A percentile compares a stretch with the other conserved stretches of the same genome.
phyloP scores from a whole-genome alignment of 2,888 invertebrate species.

The Phyllotreta striolata region DNA sequence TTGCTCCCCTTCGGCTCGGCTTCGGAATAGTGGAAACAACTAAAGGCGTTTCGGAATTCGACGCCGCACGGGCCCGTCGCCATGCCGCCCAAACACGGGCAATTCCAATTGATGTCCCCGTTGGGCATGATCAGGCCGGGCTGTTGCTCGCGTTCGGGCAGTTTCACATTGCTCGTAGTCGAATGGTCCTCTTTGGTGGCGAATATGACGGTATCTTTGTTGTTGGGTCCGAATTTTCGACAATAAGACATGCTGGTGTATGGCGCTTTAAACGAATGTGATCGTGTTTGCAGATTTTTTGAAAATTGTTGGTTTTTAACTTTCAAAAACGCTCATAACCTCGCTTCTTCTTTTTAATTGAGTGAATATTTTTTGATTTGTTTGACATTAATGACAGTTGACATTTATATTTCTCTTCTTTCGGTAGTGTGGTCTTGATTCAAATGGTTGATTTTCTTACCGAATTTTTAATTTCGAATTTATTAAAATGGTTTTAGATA shows the following conservation, averaged over 20 bases:
- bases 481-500: no score
- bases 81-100: conserved; percentile 97
- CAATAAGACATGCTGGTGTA: conserved; percentile 60
- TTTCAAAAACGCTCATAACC: conserved; percentile 4
- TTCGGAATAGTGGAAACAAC: conserved; percentile 92
- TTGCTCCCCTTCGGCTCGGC: conserved; percentile 91
- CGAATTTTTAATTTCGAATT: no score
- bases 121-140: conserved; percentile 83
- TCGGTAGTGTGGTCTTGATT: background rate
- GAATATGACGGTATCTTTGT: conserved; percentile 86
- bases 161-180: conserved; percentile 72
- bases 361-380: background rate
- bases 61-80: conserved; percentile 95
- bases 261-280: background rate
- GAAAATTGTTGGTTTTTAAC: background rate
- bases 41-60: conserved; percentile 92
- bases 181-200: conserved; percentile 82
- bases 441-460: no score
- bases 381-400: no score
- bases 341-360: conserved; percentile 10
- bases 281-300: background rate
- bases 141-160: conserved; percentile 77
- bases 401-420: no score
- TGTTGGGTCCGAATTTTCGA: conserved; percentile 63
- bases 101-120: conserved; percentile 96